Conservation (phyloP, 2,113 vertebrate genomes). For the Panthera tigris region DNA sequence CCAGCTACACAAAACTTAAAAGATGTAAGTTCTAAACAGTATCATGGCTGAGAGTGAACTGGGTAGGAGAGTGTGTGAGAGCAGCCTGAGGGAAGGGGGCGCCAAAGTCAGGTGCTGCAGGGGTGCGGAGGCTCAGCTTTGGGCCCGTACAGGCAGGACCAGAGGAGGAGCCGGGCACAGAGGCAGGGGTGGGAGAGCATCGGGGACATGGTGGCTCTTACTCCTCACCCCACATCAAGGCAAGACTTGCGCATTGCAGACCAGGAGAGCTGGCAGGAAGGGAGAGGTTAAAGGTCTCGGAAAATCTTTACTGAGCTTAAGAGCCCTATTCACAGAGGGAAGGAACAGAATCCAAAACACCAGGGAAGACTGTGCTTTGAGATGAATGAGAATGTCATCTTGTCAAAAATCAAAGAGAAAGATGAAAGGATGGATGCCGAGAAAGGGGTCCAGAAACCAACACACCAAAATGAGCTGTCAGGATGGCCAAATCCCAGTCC, state of each 20-base stretch:
- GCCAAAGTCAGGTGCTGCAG: background rate
- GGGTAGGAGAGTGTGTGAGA: rapidly evolving
- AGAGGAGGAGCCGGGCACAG: background rate
- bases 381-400: background rate
- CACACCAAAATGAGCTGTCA: background rate
- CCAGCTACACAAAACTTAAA: background rate
- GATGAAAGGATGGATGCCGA: background rate
- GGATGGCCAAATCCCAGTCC: background rate
- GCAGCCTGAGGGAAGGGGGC: background rate
- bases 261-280: background rate
- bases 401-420: background rate
- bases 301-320: background rate
- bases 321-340: background rate
- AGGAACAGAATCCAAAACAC: background rate
- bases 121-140: no score
- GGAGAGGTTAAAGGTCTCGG: background rate
- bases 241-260: background rate
- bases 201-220: background rate
- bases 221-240: background rate
- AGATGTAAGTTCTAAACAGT: background rate
- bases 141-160: background rate
- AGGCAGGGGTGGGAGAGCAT: background rate
- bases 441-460: background rate
- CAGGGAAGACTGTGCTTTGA: background rate
- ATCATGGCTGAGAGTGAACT: background rate